Conservation (phyloP, 2,113 vertebrate species). For the Cariama cristata region DNA sequence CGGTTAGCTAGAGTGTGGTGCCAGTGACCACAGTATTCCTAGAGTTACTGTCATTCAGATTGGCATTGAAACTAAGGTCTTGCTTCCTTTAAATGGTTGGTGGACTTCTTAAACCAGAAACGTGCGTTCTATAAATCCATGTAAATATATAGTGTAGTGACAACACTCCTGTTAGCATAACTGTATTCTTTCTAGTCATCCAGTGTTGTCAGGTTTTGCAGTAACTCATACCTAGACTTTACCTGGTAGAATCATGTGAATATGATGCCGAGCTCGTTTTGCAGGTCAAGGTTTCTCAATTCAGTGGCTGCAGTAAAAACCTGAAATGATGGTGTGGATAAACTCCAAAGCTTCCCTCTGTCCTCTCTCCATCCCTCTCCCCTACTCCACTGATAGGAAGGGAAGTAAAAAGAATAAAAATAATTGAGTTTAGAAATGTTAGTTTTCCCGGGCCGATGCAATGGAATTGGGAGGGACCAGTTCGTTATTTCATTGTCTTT, state of each 20-base stretch:
- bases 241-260: neutral
- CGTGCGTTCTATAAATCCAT: fast-evolving
- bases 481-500: neutral
- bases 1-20: fast-evolving
- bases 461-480: neutral
- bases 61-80: neutral
- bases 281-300: neutral
- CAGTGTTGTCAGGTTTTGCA: neutral
- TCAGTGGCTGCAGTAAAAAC: neutral
- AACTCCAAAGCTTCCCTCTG: neutral
- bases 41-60: fast-evolving
- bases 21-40: neutral
- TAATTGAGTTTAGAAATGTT: neutral
- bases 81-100: neutral
- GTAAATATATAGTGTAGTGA: neutral
- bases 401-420: neutral
- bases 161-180: too few species aligned
- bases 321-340: neutral
- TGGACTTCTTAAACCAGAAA: neutral
- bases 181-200: neutral
- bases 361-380: neutral
- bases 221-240: neutral
- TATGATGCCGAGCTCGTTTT: neutral
- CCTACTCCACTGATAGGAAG: too few species aligned
- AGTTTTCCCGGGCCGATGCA: neutral